Evolutionary conservation across 2,888 invertebrate genomes (phyloP).

Genomic region (Hermaeophaga mercurialis): DNA sequence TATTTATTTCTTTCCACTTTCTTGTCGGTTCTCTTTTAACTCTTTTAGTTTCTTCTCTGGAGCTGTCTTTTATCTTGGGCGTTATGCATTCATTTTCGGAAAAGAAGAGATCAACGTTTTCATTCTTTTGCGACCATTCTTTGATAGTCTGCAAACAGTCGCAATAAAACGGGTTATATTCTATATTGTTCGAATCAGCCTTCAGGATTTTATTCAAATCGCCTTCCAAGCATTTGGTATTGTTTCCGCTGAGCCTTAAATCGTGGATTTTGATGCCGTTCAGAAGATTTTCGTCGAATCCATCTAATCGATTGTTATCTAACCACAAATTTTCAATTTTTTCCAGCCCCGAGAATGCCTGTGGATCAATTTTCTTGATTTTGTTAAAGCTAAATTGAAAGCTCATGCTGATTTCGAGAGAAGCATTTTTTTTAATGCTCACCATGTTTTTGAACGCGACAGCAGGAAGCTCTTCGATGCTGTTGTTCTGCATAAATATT

Average conservation of each 20-base stretch:
- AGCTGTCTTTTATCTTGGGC: constrained; percentile 37
- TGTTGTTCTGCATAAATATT: constrained; percentile 45
- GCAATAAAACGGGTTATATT: constrained; percentile 44
- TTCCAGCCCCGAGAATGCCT: constrained; percentile 42
- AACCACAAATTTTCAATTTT: constrained; percentile 46
- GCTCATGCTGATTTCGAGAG: constrained; percentile 39
- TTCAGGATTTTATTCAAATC: constrained; percentile 40
- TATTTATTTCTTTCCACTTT: constrained; percentile 9
- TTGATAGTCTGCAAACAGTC: constrained; percentile 41
- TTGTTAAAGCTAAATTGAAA: constrained; percentile 45
- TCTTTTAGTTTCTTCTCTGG: constrained; percentile 41
- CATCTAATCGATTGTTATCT: constrained; percentile 43
- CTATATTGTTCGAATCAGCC: constrained; percentile 41
- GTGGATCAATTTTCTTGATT: constrained; percentile 39
- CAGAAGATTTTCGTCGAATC: constrained; percentile 37
- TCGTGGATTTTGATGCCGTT: constrained; percentile 37
- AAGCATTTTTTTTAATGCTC: constrained; percentile 39
- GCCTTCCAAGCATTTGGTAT: constrained; percentile 41
- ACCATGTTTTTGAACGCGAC: constrained; percentile 42
- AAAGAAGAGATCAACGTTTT: constrained; percentile 38
- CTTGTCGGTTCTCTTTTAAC: constrained; percentile 21
- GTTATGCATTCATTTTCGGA: constrained; percentile 44
- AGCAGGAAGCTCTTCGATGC: constrained; percentile 40
- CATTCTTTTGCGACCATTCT: constrained; percentile 38
- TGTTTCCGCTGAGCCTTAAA: constrained; percentile 42